Percentiles rank a stretch among this genome's conserved stretches.
phyloP scores from a whole-genome alignment of 2,113 vertebrate species.

The Platanista minor region DNA sequence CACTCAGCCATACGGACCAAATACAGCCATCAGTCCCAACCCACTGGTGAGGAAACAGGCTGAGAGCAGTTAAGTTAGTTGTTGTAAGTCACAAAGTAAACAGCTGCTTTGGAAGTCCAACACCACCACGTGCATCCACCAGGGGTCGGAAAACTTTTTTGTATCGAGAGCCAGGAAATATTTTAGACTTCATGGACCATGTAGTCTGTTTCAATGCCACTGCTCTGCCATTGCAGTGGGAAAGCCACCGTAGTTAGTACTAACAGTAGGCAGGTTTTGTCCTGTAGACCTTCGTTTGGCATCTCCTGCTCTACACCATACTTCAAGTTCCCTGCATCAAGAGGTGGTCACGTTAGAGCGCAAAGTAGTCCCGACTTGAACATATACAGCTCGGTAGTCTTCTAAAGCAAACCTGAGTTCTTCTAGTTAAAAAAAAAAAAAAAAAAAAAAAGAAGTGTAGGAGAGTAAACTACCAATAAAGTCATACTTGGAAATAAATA shows the following conservation, averaged over 20 bases:
- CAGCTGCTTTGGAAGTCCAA: neutral
- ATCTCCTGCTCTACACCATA: accelerated
- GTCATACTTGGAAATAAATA: neutral
- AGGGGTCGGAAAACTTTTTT: neutral
- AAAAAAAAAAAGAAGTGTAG: neutral
- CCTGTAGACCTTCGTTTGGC: neutral
- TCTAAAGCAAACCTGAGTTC: neutral
- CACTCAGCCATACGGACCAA: too few relatives aligned
- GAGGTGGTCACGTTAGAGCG: neutral
- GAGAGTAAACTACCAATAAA: neutral
- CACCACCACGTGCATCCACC: too few relatives aligned
- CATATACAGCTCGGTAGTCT: too few relatives aligned
- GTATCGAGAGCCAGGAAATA: neutral
- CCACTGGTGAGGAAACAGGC: neutral
- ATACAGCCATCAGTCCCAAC: too few relatives aligned
- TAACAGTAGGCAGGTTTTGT: neutral
- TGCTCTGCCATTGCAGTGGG: neutral
- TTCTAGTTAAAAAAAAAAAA: neutral
- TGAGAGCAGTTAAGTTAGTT: neutral
- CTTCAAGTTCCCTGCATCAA: neutral
- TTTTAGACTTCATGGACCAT: neutral
- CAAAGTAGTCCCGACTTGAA: neutral
- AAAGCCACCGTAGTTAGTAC: neutral
- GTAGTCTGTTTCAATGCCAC: neutral
- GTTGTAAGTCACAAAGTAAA: neutral